These are phyloP conservation scores for Halcyon smyrnensis DNA, from an alignment of 2,797 vertebrate genomes.

Conservation along the genomic window DNA sequence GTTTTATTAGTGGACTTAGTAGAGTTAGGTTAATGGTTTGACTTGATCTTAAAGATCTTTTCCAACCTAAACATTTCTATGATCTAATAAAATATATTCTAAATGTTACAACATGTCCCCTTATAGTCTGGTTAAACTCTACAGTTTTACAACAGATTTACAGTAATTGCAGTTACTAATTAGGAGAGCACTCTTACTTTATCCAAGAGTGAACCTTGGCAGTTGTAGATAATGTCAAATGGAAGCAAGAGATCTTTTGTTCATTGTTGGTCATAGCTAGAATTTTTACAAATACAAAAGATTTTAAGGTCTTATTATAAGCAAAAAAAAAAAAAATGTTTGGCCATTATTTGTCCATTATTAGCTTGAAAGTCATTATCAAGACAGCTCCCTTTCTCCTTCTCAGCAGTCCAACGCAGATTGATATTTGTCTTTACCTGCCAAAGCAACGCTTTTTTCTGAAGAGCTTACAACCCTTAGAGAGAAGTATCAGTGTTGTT, in stretches of 20 bases:
- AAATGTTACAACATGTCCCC: neutral
- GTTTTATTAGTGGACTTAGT: too few species aligned
- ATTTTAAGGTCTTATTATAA: neutral
- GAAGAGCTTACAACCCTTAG: neutral
- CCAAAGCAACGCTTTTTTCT: neutral
- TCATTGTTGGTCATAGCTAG: neutral
- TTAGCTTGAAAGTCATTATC: neutral
- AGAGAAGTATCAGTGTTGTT: neutral
- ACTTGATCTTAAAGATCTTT: too few species aligned
- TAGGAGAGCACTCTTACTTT: neutral
- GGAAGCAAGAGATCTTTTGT: neutral
- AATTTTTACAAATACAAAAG: neutral
- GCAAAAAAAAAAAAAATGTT: neutral
- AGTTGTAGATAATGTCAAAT: neutral
- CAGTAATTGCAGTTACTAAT: neutral
- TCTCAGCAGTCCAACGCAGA: neutral
- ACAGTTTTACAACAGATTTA: neutral
- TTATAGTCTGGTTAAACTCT: neutral
- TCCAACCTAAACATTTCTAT: too few species aligned
- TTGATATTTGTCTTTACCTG: neutral
- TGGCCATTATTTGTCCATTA: neutral
- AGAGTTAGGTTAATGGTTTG: too few species aligned
- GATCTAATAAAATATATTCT: neutral
- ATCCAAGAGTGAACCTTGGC: neutral
- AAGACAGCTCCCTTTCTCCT: neutral